Evolutionary conservation across 1,140 invertebrate species (phyloP).

Genomic region (Drosophila pectinifera): DNA sequence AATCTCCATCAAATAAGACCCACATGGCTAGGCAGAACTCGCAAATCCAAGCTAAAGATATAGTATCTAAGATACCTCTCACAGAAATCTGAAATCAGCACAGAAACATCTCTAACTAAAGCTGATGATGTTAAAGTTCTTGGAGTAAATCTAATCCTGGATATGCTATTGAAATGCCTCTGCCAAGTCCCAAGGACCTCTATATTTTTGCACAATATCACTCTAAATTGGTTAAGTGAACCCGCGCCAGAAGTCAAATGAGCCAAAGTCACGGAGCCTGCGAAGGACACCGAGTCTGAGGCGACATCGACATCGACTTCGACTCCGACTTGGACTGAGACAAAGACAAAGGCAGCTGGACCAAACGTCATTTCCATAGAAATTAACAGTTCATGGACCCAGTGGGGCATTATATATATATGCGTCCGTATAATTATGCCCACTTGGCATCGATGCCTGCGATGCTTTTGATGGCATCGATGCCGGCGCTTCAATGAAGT

Average conservation of each 20-base stretch:
- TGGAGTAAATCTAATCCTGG: background rate
- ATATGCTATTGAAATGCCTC: background rate
- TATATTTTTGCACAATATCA: background rate
- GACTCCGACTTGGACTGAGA: background rate
- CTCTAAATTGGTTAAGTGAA: conserved; percentile 27
- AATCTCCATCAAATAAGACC: background rate
- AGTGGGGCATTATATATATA: conserved; percentile 9
- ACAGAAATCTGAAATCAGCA: no score
- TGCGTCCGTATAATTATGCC: conserved; percentile 63
- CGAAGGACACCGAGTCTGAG: background rate
- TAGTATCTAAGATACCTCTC: background rate
- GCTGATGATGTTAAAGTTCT: background rate
- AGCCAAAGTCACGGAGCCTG: conserved; percentile 9
- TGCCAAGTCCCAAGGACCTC: no score
- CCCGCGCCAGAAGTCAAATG: conserved; percentile 19
- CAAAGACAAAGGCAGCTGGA: conserved; percentile 24
- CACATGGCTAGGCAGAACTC: background rate
- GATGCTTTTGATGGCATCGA: conserved; percentile 37
- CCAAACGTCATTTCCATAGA: conserved; percentile 56
- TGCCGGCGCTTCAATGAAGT: conserved; percentile 70
- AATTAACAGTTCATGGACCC: conserved; percentile 77
- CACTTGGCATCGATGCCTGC: conserved; percentile 52
- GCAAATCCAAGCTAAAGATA: background rate
- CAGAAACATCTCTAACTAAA: background rate
- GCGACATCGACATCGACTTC: no score